These are phyloP conservation scores for Lonchura striata DNA, from an alignment of 2,113 vertebrate species.

Conservation along the genomic window DNA sequence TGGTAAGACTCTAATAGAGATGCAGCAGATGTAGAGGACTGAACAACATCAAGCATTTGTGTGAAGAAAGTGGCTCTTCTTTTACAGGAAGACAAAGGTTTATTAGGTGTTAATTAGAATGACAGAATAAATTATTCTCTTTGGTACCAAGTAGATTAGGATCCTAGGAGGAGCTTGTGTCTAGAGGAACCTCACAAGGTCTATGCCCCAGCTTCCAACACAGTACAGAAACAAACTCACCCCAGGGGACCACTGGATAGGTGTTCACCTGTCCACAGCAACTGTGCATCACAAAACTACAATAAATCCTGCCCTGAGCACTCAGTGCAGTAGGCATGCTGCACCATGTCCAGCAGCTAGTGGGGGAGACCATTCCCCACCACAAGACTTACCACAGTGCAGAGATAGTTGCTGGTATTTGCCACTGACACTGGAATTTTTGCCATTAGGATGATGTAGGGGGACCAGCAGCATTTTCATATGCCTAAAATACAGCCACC, in stretches of 20 bases:
- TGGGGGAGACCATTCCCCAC: background rate
- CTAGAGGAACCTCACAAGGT: background rate
- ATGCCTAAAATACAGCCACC: background rate
- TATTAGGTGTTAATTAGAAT: background rate
- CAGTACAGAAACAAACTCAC: background rate
- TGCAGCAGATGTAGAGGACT: background rate
- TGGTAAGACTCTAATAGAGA: background rate
- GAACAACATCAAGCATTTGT: background rate
- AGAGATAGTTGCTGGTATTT: accelerated
- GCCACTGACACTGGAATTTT: background rate
- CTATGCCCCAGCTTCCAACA: background rate
- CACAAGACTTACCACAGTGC: background rate
- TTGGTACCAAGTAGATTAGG: background rate
- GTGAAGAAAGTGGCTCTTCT: background rate
- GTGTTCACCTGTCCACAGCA: background rate
- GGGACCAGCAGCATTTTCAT: background rate
- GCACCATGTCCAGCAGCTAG: accelerated
- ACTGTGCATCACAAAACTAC: background rate
- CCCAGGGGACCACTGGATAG: too few species aligned
- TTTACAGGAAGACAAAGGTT: background rate
- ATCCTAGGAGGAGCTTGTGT: background rate
- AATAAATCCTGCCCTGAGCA: background rate
- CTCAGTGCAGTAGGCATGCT: accelerated
- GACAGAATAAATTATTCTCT: background rate
- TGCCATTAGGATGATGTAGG: background rate